phyloP scores from a whole-genome alignment of 2,797 vertebrate species.

The Oreonectes daqikongensis region DNA sequence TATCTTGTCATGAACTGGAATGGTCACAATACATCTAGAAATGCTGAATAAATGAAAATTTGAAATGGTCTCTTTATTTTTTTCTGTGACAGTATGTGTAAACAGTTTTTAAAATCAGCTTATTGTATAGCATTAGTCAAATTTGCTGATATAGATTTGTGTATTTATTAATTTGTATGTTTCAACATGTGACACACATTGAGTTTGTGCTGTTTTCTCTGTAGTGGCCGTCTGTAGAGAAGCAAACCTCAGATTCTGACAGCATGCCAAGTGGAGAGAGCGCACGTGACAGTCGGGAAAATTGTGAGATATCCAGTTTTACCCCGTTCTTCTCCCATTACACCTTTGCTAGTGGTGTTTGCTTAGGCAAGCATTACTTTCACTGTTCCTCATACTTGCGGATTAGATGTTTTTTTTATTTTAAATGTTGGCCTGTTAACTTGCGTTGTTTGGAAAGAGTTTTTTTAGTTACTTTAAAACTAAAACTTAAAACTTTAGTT shows the following conservation, averaged over 20 bases:
- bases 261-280: constrained; percentile 76
- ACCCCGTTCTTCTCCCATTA: constrained; percentile 13
- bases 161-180: constrained; percentile 5
- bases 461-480: too few relatives aligned
- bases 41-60: too few relatives aligned
- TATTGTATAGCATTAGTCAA: background rate
- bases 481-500: too few relatives aligned
- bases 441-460: too few relatives aligned
- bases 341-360: background rate
- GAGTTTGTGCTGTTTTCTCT: constrained; percentile 27
- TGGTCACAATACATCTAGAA: too few relatives aligned
- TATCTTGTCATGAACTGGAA: too few relatives aligned
- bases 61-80: too few relatives aligned
- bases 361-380: background rate
- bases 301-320: constrained; percentile 37
- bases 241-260: constrained; percentile 89
- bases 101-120: background rate
- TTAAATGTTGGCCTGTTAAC: too few relatives aligned
- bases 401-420: too few relatives aligned
- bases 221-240: constrained; percentile 86
- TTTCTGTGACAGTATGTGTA: too few relatives aligned
- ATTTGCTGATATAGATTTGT: background rate
- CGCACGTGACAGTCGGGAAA: constrained; percentile 49
- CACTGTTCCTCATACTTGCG: background rate
- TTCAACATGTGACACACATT: background rate